Conservation (phyloP, 2,113 vertebrate species). For the Cathartes aura region DNA sequence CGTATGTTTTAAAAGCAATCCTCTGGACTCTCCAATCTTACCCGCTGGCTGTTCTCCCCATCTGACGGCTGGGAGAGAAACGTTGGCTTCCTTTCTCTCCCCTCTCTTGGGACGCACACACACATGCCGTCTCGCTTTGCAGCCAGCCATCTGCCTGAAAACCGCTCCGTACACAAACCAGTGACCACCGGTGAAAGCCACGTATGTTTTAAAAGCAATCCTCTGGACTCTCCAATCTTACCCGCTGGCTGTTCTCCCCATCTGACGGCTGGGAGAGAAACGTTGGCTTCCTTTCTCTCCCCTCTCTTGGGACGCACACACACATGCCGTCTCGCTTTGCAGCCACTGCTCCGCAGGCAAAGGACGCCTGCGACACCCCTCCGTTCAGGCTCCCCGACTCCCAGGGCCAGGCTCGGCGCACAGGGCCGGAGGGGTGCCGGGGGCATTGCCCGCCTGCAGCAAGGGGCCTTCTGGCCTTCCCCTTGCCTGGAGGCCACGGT, state of each 20-base stretch:
- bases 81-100: background rate
- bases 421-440: background rate
- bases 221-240: background rate
- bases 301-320: fast-evolving
- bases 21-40: background rate
- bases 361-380: fast-evolving
- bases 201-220: background rate
- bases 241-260: background rate
- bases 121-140: fast-evolving
- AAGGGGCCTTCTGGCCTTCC: background rate
- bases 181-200: background rate
- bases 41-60: background rate
- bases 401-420: fast-evolving
- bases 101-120: fast-evolving
- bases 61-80: background rate
- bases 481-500: fast-evolving
- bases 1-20: background rate
- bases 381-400: background rate
- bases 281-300: background rate
- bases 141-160: background rate
- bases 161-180: fast-evolving
- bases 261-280: background rate
- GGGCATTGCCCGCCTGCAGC: fast-evolving
- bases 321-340: fast-evolving
- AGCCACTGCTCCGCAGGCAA: background rate